These are phyloP conservation scores for Brachionus asplanchnoidis DNA, from an alignment of 1,140 invertebrate genomes.

Conservation along the genomic window DNA sequence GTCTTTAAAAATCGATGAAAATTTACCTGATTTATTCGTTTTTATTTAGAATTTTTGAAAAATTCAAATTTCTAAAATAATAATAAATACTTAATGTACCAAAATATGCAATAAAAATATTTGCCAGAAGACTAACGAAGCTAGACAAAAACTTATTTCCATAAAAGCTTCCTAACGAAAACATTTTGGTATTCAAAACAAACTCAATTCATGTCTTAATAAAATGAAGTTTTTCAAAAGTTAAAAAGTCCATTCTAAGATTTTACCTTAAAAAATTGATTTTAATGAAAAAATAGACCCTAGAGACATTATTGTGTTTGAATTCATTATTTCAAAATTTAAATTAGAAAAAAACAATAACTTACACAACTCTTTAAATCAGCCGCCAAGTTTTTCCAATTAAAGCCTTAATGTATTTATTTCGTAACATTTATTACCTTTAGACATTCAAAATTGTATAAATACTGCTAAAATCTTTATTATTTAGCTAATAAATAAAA, in stretches of 20 bases:
- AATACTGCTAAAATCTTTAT: not conserved
- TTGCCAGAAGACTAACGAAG: not conserved
- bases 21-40: not conserved
- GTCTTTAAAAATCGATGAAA: not conserved
- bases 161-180: not conserved
- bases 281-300: not conserved
- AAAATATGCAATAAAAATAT: not conserved
- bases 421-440: not conserved
- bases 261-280: not conserved
- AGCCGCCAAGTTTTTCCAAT: not conserved
- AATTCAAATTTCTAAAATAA: not conserved
- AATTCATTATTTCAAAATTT: not conserved
- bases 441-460: not conserved
- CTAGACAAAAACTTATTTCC: not conserved
- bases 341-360: not conserved
- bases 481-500: not conserved
- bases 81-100: not conserved
- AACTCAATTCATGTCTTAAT: not conserved
- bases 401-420: not conserved
- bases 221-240: not conserved
- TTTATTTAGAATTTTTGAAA: not conserved
- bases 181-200: not conserved
- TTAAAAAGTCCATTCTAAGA: not conserved
- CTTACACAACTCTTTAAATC: not conserved
- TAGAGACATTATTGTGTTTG: not conserved